These are phyloP conservation scores for Laothoe populi DNA, from an alignment of 2,888 invertebrate species.

Conservation along the genomic window DNA sequence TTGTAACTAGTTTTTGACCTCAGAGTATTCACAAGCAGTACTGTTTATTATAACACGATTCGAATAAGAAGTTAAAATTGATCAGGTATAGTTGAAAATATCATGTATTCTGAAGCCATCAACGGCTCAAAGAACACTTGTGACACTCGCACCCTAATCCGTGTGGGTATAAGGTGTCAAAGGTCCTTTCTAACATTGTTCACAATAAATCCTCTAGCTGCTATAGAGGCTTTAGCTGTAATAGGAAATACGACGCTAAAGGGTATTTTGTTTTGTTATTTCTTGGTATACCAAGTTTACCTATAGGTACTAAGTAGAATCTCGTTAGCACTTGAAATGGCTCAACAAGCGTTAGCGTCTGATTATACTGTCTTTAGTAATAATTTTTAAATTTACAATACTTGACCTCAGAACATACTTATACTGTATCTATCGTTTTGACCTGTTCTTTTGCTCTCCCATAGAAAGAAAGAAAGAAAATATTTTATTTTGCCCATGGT, in stretches of 20 bases:
- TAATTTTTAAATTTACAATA: no score
- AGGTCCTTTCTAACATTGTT: background rate
- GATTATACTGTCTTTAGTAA: no score
- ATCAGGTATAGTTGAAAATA: no score
- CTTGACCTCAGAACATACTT: no score
- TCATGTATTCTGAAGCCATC: background rate
- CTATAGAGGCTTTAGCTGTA: background rate
- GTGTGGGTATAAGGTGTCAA: conserved; percentile 8
- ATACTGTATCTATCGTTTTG: no score
- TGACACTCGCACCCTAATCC: background rate
- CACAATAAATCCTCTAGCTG: background rate
- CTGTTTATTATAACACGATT: no score
- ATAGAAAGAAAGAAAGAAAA: no score
- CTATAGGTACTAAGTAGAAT: background rate
- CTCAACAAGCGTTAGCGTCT: no score
- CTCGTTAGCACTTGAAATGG: background rate
- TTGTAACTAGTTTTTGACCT: no score
- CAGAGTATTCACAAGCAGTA: no score
- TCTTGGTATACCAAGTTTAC: background rate
- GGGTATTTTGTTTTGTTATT: background rate
- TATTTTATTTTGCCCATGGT: no score
- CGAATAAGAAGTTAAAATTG: background rate
- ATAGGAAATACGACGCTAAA: conserved; percentile 3
- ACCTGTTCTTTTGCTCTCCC: no score
- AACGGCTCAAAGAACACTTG: background rate